phyloP scores from a whole-genome alignment of 2,113 vertebrate genomes.

The Garra rufa region DNA sequence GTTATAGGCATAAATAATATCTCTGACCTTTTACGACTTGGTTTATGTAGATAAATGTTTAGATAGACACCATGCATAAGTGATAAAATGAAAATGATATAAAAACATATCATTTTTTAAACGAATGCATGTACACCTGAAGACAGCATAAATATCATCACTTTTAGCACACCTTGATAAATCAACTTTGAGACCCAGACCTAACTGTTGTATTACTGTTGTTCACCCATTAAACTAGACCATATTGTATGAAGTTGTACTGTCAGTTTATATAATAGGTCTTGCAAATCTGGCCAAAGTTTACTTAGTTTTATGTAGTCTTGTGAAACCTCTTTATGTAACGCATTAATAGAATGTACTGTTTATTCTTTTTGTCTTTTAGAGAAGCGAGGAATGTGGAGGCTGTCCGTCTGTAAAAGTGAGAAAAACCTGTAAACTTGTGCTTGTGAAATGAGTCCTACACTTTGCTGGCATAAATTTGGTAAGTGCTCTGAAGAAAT shows the following conservation, averaged over 20 bases:
- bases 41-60: background rate
- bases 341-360: background rate
- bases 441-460: conserved; percentile 21
- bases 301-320: background rate
- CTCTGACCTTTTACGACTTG: background rate
- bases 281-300: background rate
- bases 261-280: background rate
- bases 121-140: background rate
- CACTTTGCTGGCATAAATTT: conserved; percentile 30
- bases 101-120: no score
- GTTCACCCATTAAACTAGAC: background rate
- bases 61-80: background rate
- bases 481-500: conserved; percentile 32
- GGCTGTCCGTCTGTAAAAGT: background rate
- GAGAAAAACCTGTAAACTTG: conserved; percentile 9
- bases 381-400: background rate
- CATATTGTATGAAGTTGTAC: background rate
- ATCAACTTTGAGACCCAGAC: no score
- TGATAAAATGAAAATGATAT: no score
- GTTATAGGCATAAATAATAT: background rate
- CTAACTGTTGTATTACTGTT: background rate
- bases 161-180: background rate
- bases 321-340: background rate
- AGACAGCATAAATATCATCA: background rate
- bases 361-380: background rate